Conservation (phyloP, 2,888 invertebrate species). For the Acronicta psi region DNA sequence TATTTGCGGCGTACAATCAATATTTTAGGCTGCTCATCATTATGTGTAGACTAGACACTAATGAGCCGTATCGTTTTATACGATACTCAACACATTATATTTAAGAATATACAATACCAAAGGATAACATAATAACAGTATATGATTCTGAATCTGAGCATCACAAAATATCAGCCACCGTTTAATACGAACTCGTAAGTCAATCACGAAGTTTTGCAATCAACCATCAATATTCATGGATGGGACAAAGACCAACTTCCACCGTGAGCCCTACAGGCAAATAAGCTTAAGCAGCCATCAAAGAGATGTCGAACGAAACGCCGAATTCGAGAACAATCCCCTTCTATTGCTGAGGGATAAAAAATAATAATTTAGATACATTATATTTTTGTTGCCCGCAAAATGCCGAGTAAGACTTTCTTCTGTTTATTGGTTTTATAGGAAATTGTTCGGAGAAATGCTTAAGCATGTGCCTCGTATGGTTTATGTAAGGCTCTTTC, state of each 20-base stretch:
- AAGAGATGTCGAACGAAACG: slow-evolving; percentile 56
- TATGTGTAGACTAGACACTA: too few species aligned
- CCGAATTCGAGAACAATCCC: slow-evolving; percentile 58
- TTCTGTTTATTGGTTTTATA: slow-evolving; percentile 49
- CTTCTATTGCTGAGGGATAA: slow-evolving; percentile 52
- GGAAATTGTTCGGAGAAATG: slow-evolving; percentile 40
- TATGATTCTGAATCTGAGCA: neutral
- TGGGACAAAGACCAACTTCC: slow-evolving; percentile 47
- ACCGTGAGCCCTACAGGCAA: slow-evolving; percentile 49
- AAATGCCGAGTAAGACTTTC: slow-evolving; percentile 47
- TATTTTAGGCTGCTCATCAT: too few species aligned
- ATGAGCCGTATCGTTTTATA: too few species aligned
- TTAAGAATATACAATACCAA: too few species aligned
- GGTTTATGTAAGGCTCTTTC: slow-evolving; percentile 23
- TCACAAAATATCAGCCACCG: slow-evolving; percentile 14
- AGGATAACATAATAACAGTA: too few species aligned
- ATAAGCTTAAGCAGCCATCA: slow-evolving; percentile 62
- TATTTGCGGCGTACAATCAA: too few species aligned
- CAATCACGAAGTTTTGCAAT: slow-evolving; percentile 39
- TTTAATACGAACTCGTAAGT: slow-evolving; percentile 34
- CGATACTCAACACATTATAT: too few species aligned
- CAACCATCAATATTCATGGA: slow-evolving; percentile 54
- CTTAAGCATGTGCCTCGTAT: slow-evolving; percentile 28
- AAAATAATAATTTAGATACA: slow-evolving; percentile 61
- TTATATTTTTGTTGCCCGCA: slow-evolving; percentile 47